Conservation (phyloP, 2,797 vertebrate genomes). For the Gouania willdenowi region DNA sequence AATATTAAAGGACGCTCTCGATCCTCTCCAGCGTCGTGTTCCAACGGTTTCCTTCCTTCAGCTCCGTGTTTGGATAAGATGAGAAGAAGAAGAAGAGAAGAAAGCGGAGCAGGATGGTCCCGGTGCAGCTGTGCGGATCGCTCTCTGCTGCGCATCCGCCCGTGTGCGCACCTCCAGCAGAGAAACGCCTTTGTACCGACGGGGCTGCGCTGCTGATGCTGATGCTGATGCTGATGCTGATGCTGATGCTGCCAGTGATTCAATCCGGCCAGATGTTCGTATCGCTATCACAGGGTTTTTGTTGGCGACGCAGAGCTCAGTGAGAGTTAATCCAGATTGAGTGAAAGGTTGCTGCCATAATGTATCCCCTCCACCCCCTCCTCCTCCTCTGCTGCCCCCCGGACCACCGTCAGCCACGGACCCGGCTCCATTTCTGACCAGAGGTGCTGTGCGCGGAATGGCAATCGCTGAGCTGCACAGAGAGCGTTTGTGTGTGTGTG, state of each 20-base stretch:
- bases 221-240: too few species aligned
- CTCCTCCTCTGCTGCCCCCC: slow-evolving; percentile 28
- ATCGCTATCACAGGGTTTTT: slow-evolving; percentile 35
- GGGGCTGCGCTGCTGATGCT: slow-evolving; percentile 36
- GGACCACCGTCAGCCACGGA: slow-evolving; percentile 56
- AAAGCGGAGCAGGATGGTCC: slow-evolving; percentile 38
- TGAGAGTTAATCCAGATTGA: slow-evolving; percentile 63
- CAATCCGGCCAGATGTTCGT: slow-evolving; percentile 73
- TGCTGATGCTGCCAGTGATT: slow-evolving; percentile 53
- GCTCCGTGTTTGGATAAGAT: neutral
- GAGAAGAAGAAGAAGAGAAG: neutral
- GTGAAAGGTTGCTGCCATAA: slow-evolving; percentile 63
- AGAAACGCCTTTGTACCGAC: slow-evolving; percentile 78
- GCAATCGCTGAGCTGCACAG: slow-evolving; percentile 67
- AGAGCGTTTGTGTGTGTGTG: slow-evolving; percentile 72
- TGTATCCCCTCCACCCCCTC: slow-evolving; percentile 45
- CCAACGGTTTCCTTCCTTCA: slow-evolving; percentile 12
- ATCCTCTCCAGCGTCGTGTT: slow-evolving; percentile 25
- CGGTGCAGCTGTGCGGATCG: slow-evolving; percentile 57
- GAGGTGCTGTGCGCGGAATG: slow-evolving; percentile 70
- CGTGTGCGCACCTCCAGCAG: slow-evolving; percentile 60
- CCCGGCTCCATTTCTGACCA: slow-evolving; percentile 70
- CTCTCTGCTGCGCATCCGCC: slow-evolving; percentile 78
- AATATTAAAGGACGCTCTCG: slow-evolving; percentile 39
- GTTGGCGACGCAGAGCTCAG: slow-evolving; percentile 54